Evolutionary conservation across 2,797 vertebrate genomes (phyloP).

Genomic region (Ctenopoma kingsleyae): DNA sequence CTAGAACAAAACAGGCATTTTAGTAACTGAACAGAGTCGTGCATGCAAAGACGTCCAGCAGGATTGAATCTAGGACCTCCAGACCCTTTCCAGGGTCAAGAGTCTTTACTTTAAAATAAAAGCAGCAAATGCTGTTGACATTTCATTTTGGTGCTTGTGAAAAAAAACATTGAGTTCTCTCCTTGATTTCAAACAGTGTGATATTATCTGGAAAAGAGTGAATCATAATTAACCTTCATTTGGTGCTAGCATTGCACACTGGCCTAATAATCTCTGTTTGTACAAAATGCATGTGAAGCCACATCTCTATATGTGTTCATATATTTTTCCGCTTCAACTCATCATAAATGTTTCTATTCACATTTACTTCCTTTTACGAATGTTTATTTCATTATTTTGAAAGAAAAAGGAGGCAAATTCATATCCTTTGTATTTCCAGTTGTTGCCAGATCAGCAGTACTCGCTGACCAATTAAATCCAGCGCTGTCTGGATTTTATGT

Average conservation of each 20-base stretch:
- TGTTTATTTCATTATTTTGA: background rate
- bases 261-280: slow-evolving; percentile 1
- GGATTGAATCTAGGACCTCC: background rate
- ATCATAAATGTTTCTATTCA: slow-evolving; percentile 49
- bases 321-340: slow-evolving; percentile 58
- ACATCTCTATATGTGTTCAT: slow-evolving; percentile 11
- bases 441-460: slow-evolving; percentile 50
- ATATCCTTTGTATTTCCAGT: background rate
- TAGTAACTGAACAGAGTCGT: slow-evolving; percentile 12
- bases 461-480: slow-evolving; percentile 14
- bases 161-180: background rate
- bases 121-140: background rate
- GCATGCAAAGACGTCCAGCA: background rate
- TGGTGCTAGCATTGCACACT: slow-evolving; percentile 1
- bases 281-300: background rate
- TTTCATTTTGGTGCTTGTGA: background rate
- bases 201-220: background rate
- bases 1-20: slow-evolving; percentile 62
- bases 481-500: slow-evolving; percentile 19
- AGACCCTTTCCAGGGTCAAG: background rate
- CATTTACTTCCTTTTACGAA: slow-evolving; percentile 19
- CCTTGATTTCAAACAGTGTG: slow-evolving; percentile 7
- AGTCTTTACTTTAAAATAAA: too few relatives aligned
- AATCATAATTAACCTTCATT: background rate
- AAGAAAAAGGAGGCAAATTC: slow-evolving; percentile 44